Base-by-base conservation (phyloP, 2,888 invertebrate species). In the Cryptocephalus primarius region DNA sequence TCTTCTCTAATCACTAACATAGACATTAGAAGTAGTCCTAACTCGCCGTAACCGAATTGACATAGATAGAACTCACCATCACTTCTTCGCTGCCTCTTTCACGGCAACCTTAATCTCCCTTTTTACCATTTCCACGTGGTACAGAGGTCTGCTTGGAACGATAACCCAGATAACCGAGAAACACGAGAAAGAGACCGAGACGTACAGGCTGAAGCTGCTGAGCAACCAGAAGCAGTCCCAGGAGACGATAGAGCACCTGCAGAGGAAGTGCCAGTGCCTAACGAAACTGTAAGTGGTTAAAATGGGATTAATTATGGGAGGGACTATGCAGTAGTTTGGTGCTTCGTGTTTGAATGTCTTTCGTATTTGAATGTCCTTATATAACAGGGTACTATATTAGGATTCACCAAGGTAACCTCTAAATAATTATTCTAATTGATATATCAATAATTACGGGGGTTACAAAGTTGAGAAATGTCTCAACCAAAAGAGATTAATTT, bases 221-320 rank as follows among this genome's bases (percentile, higher is more conserved):
- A 69, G 73, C 48, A 60, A 67, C 39, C 76, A 78, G 53, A 72
- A 73, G 39, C 72, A 74, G 31, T 68, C 73, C 2, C 74, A 72
- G 59, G 75, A 62, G 42, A 66, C 77, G 47, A 71, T 79, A 8
- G 79, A 79, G 42, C 78, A 79, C 61, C 65, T 80, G 50, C 77
- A 76, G 22, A 73, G 77, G 47, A 79, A 79, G 55, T 79, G 79
- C 52, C 75, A 75, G 10, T 79, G 79, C 60, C 62, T 80, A 46
- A 73, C 77, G 31, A 80, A 80, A 68, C 71, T 80, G 80, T 80
- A 61, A 78, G 79, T 76, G 22, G 22, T 6, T 22, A 22, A 22
- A 4, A 22, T 22, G 6, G 22, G 22, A 22, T 22, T 22, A 22
- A 22, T 22, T 22, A 22, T 4, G 22, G 22, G 22, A 6, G 22